These are phyloP conservation scores for Pangasianodon hypophthalmus DNA, from an alignment of 2,113 vertebrate genomes.

Conservation along the genomic window DNA sequence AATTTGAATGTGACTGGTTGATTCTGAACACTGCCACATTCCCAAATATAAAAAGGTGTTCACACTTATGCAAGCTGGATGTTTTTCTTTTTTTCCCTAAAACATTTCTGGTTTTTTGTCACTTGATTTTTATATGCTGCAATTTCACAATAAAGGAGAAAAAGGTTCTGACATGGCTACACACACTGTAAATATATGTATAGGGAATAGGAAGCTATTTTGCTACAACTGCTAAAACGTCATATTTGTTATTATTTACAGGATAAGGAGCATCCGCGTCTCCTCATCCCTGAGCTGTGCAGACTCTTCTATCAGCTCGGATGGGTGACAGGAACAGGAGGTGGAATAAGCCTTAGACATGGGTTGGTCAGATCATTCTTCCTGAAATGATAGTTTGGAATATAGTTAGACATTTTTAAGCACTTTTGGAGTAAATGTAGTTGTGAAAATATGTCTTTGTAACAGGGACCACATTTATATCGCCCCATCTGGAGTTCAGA, in stretches of 20 bases:
- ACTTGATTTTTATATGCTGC: too few relatives aligned
- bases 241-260: conserved; percentile 55
- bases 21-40: too few relatives aligned
- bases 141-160: too few relatives aligned
- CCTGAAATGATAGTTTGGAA: not conserved
- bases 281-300: conserved; percentile 92
- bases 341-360: conserved; percentile 88
- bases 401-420: not conserved
- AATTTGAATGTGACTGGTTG: too few relatives aligned
- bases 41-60: too few relatives aligned
- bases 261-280: conserved; percentile 86
- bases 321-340: conserved; percentile 95
- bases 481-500: conserved; percentile 94
- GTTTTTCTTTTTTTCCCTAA: too few relatives aligned
- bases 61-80: too few relatives aligned
- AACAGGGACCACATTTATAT: conserved; percentile 90
- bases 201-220: not conserved
- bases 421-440: not conserved
- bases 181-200: not conserved
- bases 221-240: not conserved
- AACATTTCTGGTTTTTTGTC: too few relatives aligned
- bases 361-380: conserved; percentile 75
- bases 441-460: not conserved
- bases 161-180: too few relatives aligned
- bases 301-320: conserved; percentile 90